Evolutionary conservation across 2,797 vertebrate genomes (phyloP).

Genomic region (Miichthys miiuy): DNA sequence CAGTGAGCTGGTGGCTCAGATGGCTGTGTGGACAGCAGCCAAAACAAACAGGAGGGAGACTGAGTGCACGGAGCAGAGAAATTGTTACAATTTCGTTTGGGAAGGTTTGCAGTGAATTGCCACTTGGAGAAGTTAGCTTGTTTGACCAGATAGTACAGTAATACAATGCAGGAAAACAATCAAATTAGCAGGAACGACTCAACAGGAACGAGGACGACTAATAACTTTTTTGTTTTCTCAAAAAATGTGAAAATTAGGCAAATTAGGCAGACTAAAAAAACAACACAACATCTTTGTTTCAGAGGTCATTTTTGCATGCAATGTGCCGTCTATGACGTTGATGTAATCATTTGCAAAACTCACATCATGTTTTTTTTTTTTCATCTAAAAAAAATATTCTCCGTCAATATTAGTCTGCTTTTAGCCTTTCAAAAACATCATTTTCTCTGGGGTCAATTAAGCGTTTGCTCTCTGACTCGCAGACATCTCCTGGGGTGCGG

Average conservation of each 20-base stretch:
- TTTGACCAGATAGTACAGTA: slow-evolving; percentile 2
- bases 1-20: slow-evolving; percentile 69
- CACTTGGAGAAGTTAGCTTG: slow-evolving; percentile 26
- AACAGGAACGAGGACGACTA: not conserved
- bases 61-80: slow-evolving; percentile 44
- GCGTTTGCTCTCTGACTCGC: too few species aligned
- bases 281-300: not conserved
- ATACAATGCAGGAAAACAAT: slow-evolving; percentile 13
- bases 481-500: too few species aligned
- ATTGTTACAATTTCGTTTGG: slow-evolving; percentile 45
- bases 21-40: slow-evolving; percentile 64
- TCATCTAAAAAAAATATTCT: too few species aligned
- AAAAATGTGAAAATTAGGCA: not conserved
- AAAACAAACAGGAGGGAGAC: slow-evolving; percentile 61
- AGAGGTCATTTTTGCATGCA: not conserved
- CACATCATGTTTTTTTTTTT: too few species aligned
- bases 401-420: too few species aligned
- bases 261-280: not conserved
- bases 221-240: not conserved
- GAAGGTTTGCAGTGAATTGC: slow-evolving; percentile 49
- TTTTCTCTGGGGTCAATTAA: too few species aligned
- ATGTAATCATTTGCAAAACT: not conserved
- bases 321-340: not conserved
- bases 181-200: not conserved
- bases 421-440: too few species aligned